These are phyloP conservation scores for Harpalus rufipes DNA, from an alignment of 2,888 invertebrate genomes.

Conservation along the genomic window DNA sequence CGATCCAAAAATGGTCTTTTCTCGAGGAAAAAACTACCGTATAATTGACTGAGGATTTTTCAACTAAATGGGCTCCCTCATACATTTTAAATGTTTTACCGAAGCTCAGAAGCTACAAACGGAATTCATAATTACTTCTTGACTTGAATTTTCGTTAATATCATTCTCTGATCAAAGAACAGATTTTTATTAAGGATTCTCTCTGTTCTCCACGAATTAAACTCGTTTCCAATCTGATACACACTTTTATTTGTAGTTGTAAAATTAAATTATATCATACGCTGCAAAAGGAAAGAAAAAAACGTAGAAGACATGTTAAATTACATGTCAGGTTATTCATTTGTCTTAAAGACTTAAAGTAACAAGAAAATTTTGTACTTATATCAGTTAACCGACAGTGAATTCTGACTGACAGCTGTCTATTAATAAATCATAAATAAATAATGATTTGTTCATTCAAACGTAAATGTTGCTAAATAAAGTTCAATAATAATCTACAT, in stretches of 20 bases:
- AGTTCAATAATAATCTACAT: neutral
- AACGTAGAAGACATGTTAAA: neutral
- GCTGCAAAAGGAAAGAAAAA: neutral
- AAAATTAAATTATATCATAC: constrained; percentile 4
- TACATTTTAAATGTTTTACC: constrained; percentile 53
- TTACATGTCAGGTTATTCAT: neutral
- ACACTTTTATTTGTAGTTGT: neutral
- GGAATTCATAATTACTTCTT: constrained; percentile 37
- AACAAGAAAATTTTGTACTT: neutral
- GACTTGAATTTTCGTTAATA: constrained; percentile 41
- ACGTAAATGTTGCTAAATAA: neutral
- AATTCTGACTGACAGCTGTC: constrained; percentile 2
- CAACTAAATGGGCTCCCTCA: constrained; percentile 40
- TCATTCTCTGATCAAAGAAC: constrained; percentile 43
- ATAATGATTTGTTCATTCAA: constrained; percentile 5
- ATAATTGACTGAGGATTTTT: constrained; percentile 43
- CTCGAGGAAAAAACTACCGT: constrained; percentile 19
- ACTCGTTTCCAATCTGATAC: neutral
- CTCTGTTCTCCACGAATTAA: constrained; percentile 4
- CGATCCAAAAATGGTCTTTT: constrained; percentile 35
- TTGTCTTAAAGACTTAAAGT: constrained; percentile 2
- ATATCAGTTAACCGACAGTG: neutral
- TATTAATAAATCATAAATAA: constrained; percentile 16
- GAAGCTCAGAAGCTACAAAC: constrained; percentile 21
- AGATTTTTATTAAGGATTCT: constrained; percentile 45